Evolutionary conservation across 2,888 invertebrate species (phyloP).

Genomic region (Neelides folsomi): DNA sequence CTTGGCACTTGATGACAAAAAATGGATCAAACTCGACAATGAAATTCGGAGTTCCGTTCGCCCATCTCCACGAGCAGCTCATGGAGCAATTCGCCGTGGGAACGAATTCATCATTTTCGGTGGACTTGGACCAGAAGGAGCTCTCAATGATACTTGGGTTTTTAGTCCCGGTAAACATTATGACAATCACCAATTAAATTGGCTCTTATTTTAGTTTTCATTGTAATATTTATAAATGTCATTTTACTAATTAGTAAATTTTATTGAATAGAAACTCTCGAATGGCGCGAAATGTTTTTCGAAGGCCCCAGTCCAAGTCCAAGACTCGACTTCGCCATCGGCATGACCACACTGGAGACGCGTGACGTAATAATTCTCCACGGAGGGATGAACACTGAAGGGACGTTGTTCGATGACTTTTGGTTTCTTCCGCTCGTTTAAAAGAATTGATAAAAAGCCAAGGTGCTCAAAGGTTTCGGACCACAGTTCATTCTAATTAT

Average conservation of each 20-base stretch:
- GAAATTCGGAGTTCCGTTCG: conserved; percentile 1
- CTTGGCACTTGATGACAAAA: conserved; percentile 5
- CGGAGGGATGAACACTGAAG: conserved; percentile 23
- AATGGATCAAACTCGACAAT: conserved; percentile 11
- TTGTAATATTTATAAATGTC: background rate
- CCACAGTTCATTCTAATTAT: too few relatives aligned
- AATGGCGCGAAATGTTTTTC: conserved; percentile 12
- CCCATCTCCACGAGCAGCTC: conserved; percentile 21
- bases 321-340: conserved; percentile 20
- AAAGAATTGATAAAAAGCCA: background rate
- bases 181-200: too few relatives aligned
- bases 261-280: conserved; percentile 7
- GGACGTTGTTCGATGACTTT: conserved; percentile 16
- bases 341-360: conserved; percentile 1
- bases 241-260: background rate
- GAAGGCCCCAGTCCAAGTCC: conserved; percentile 7
- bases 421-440: conserved; percentile 10
- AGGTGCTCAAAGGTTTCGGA: too few relatives aligned
- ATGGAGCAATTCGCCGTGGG: conserved; percentile 13
- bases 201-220: background rate
- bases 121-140: conserved; percentile 18
- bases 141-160: conserved; percentile 20
- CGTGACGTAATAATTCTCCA: conserved; percentile 11
- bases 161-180: conserved; percentile 15
- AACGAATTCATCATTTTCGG: conserved; percentile 20